phyloP scores from a whole-genome alignment of 2,113 vertebrate genomes.

The Vulpes ferrilata region DNA sequence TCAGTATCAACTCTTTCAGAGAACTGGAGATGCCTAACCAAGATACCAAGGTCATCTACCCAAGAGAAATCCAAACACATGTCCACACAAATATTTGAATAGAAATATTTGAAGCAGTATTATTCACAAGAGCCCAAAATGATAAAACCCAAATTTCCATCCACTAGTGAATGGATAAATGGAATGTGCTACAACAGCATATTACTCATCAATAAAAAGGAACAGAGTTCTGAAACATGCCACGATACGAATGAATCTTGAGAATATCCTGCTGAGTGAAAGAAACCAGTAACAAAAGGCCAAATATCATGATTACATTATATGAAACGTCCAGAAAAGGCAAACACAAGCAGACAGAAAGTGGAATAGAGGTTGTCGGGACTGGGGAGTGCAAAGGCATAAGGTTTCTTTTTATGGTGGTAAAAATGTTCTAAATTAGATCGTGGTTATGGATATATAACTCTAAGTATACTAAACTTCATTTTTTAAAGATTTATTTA shows the following conservation, averaged over 20 bases:
- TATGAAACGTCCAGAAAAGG: neutral
- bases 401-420: neutral
- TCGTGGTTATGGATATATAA: neutral
- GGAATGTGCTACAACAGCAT: neutral
- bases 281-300: neutral
- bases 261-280: constrained; percentile 1
- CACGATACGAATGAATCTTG: neutral
- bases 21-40: neutral
- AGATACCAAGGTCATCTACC: neutral
- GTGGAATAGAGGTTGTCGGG: neutral
- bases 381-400: neutral
- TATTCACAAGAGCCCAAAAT: neutral
- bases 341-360: constrained; percentile 19
- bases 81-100: neutral
- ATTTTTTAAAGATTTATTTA: neutral
- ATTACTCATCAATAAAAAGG: neutral
- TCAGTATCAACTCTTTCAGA: neutral
- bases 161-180: neutral
- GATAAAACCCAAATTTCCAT: neutral
- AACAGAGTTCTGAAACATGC: neutral
- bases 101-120: neutral
- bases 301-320: neutral
- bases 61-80: neutral
- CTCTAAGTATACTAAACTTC: neutral
- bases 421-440: constrained; percentile 18